Evolutionary conservation across 1,140 invertebrate genomes (phyloP).

Genomic region (Lordiphosa clarofinis): DNA sequence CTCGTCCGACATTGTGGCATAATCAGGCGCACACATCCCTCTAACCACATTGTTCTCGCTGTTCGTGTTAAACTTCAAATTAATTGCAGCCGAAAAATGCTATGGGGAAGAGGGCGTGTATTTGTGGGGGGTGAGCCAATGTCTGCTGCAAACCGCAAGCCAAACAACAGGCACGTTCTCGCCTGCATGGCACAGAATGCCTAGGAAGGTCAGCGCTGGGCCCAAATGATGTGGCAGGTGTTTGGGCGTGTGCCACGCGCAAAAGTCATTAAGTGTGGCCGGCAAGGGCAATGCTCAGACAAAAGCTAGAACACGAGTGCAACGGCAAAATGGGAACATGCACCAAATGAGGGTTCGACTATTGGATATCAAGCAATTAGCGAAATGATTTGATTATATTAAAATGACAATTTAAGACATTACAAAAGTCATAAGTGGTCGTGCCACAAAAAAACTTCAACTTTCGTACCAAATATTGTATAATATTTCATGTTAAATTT

Average conservation of each 20-base stretch:
- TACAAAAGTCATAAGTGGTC: too few species aligned
- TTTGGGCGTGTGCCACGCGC: constrained; percentile 36
- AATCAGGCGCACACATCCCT: constrained; percentile 31
- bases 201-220: constrained; percentile 35
- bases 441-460: too few species aligned
- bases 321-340: constrained; percentile 10
- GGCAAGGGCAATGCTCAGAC: constrained; percentile 55
- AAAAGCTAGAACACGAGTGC: constrained; percentile 46
- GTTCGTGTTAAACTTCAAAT: constrained; percentile 63
- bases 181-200: constrained; percentile 33
- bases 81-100: constrained; percentile 70
- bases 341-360: constrained; percentile 4
- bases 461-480: too few species aligned
- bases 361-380: not conserved
- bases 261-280: constrained; percentile 72
- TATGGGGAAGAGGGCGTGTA: constrained; percentile 5
- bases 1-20: constrained; percentile 50
- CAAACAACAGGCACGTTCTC: constrained; percentile 61
- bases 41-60: constrained; percentile 10
- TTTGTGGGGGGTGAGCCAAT: constrained; percentile 15
- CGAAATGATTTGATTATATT: not conserved
- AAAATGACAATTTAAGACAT: constrained; percentile 6
- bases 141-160: constrained; percentile 58
- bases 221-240: constrained; percentile 14
- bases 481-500: too few species aligned